Evolutionary conservation across 2,888 invertebrate genomes (phyloP).

Genomic region (Opisthograptis luteolata): DNA sequence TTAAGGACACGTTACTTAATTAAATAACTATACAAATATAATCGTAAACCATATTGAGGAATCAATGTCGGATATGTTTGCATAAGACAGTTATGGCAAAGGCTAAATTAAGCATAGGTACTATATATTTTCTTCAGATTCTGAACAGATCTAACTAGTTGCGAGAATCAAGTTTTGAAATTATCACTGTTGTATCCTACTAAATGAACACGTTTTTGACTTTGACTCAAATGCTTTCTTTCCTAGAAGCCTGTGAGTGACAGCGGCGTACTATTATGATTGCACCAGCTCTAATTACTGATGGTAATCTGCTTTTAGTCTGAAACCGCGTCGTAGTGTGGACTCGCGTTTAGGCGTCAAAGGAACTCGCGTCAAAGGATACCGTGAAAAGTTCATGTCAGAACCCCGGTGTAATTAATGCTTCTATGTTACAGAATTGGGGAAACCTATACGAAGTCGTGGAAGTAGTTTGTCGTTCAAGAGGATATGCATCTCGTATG

Average conservation of each 20-base stretch:
- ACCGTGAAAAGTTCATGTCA: conserved; percentile 8
- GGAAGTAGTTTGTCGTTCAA: no score
- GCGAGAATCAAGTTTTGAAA: no score
- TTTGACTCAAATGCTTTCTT: neutral
- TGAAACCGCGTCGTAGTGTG: conserved; percentile 45
- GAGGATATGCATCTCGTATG: no score
- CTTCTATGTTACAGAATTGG: neutral
- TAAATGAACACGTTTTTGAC: neutral
- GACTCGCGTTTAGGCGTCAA: conserved; percentile 46
- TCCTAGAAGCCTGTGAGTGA: conserved; percentile 20
- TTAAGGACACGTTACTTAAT: no score
- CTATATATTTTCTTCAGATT: no score
- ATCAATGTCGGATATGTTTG: no score
- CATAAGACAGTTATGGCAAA: no score
- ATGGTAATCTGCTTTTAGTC: conserved; percentile 66
- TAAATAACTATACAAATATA: no score
- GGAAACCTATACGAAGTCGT: neutral
- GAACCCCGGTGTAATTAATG: conserved; percentile 14
- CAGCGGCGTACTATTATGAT: conserved; percentile 13
- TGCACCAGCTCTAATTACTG: conserved; percentile 61
- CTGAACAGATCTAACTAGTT: no score
- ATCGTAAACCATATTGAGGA: no score
- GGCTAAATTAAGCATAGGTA: no score
- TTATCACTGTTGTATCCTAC: conserved; percentile 16
- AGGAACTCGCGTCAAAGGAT: conserved; percentile 16